Conservation (phyloP, 2,888 invertebrate species). For the Actias luna region DNA sequence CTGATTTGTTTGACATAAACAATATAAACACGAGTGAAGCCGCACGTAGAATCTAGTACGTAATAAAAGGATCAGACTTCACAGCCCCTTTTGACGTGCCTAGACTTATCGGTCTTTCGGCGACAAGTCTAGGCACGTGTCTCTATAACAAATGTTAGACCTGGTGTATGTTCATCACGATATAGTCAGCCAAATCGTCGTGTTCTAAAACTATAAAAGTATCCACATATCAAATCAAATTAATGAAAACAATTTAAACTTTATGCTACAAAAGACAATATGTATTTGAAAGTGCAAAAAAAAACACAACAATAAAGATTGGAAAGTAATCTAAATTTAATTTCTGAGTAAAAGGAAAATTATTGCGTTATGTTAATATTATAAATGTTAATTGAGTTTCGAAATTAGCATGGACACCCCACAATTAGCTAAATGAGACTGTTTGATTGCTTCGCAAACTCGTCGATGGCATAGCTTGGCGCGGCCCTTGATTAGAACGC, state of each 20-base stretch:
- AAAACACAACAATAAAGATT: not conserved
- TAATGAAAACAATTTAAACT: not conserved
- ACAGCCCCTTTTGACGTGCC: no score
- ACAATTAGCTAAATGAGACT: constrained; percentile 24
- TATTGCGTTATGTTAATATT: not conserved
- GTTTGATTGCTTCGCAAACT: constrained; percentile 24
- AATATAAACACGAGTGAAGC: no score
- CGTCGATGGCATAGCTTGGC: not conserved
- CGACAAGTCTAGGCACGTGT: no score
- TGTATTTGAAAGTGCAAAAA: not conserved
- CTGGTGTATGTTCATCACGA: no score
- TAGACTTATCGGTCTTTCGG: no score
- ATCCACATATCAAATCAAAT: not conserved
- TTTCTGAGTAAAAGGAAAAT: not conserved
- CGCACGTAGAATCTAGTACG: no score
- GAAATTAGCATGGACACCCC: constrained; percentile 21
- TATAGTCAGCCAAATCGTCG: no score
- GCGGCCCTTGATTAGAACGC: not conserved
- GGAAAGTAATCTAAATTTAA: not conserved
- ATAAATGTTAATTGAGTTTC: constrained; percentile 4
- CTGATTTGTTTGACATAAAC: no score
- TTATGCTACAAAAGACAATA: not conserved
- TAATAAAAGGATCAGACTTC: no score
- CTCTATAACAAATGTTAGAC: no score
- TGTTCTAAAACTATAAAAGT: not conserved